Percentiles rank a stretch among this genome's conserved stretches.
Evolutionary conservation across 2,888 invertebrate genomes (phyloP).

Genomic region (Papilio demoleus): DNA sequence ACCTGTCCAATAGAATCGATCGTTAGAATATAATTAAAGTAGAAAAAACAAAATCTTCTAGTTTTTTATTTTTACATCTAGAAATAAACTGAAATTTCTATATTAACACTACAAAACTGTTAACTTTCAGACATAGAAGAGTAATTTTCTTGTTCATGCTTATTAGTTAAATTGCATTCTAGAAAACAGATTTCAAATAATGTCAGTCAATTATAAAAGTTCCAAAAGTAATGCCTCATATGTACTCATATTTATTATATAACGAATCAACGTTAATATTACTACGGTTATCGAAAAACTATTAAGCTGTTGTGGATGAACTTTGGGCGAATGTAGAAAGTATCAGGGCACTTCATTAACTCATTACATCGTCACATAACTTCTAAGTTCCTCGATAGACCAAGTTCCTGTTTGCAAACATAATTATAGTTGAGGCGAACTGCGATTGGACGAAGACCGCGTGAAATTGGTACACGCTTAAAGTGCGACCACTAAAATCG

Average conservation of each 20-base stretch:
- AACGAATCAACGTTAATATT: constrained; percentile 7
- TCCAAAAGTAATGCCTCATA: too few species aligned
- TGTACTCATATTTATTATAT: neutral
- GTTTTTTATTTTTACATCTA: too few species aligned
- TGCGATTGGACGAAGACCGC: constrained; percentile 62
- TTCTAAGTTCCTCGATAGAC: constrained; percentile 50
- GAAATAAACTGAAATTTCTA: too few species aligned
- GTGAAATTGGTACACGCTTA: constrained; percentile 67
- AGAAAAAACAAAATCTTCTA: too few species aligned
- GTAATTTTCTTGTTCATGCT: too few species aligned
- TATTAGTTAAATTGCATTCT: too few species aligned
- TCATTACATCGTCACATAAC: constrained; percentile 52
- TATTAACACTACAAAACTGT: too few species aligned
- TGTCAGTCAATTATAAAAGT: too few species aligned
- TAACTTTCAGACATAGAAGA: too few species aligned
- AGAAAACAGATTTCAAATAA: too few species aligned
- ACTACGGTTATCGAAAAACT: constrained; percentile 10
- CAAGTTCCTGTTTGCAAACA: constrained; percentile 64
- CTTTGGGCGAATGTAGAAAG: constrained; percentile 6
- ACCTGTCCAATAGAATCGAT: too few species aligned
- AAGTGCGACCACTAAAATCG: constrained; percentile 44
- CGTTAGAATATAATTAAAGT: too few species aligned
- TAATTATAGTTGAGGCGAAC: constrained; percentile 62
- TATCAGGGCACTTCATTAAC: constrained; percentile 44
- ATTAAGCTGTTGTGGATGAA: constrained; percentile 8